These are phyloP conservation scores for Hydrophis major DNA, from an alignment of 2,797 vertebrate species.

Conservation along the genomic window DNA sequence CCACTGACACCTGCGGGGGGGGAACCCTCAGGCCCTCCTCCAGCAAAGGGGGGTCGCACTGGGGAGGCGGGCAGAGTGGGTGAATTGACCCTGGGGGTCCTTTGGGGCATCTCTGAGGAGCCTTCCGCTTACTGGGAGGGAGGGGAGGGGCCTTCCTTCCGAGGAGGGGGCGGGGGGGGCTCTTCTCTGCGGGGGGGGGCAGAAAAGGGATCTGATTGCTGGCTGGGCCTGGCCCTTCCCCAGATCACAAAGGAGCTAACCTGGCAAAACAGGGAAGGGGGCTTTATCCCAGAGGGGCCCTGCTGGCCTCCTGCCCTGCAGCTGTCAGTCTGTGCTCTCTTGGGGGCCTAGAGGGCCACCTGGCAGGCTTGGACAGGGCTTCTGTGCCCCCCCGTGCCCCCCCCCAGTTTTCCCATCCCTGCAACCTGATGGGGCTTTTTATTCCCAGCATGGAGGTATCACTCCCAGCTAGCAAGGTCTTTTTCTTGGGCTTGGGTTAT, in stretches of 20 bases:
- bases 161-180: not conserved
- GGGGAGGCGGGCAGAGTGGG: not conserved
- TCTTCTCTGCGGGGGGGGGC: too few relatives aligned
- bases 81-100: too few relatives aligned
- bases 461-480: too few relatives aligned
- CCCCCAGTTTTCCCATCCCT: not conserved
- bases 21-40: rapidly evolving
- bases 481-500: too few relatives aligned
- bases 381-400: not conserved
- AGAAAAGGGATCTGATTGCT: not conserved
- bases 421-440: not conserved
- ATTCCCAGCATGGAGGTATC: not conserved
- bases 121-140: not conserved
- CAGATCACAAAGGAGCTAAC: not conserved
- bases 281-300: not conserved
- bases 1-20: not conserved
- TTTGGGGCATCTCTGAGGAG: too few relatives aligned
- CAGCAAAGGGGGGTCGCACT: too few relatives aligned
- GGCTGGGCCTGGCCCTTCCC: not conserved
- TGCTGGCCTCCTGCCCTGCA: not conserved
- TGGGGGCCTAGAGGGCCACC: not conserved
- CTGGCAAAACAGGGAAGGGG: not conserved
- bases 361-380: not conserved
- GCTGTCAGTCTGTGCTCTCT: not conserved
- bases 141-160: not conserved